Conservation (phyloP, 2,888 invertebrate species). For the Cotesia congregata region DNA sequence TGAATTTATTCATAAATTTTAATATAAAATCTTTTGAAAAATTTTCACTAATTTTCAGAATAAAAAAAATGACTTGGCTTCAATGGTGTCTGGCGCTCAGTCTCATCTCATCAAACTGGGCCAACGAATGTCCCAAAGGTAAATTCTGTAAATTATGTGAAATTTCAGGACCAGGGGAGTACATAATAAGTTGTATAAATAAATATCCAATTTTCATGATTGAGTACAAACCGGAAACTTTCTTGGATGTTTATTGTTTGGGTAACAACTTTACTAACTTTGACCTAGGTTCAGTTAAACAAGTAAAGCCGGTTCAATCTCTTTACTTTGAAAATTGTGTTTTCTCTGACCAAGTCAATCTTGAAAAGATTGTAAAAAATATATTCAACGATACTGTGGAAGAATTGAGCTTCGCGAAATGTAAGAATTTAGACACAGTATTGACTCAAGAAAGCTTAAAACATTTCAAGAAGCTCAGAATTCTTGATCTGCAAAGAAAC, state of each 20-base stretch:
- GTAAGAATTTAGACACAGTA: constrained; percentile 44
- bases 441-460: constrained; percentile 75
- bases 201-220: too few species aligned
- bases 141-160: constrained; percentile 46
- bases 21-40: too few species aligned
- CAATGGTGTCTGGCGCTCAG: constrained; percentile 2
- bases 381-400: constrained; percentile 49
- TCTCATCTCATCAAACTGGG: constrained; percentile 9
- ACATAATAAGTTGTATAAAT: constrained; percentile 49
- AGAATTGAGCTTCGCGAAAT: constrained; percentile 50
- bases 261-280: constrained; percentile 41
- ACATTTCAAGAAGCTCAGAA: constrained; percentile 73
- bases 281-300: constrained; percentile 32
- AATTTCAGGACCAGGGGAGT: constrained; percentile 34
- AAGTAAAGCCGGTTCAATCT: constrained; percentile 21
- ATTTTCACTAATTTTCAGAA: background rate
- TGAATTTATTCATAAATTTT: too few species aligned
- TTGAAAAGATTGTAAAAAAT: constrained; percentile 50
- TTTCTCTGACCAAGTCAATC: constrained; percentile 48
- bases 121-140: constrained; percentile 48
- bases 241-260: too few species aligned
- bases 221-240: too few species aligned
- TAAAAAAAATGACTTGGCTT: background rate
- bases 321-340: constrained; percentile 52
- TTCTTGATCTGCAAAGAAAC: constrained; percentile 76